A percentile compares a stretch with the other conserved stretches of the same genome.
phyloP scores from a whole-genome alignment of 2,113 vertebrate genomes.

The Illadopsis cleaveri region DNA sequence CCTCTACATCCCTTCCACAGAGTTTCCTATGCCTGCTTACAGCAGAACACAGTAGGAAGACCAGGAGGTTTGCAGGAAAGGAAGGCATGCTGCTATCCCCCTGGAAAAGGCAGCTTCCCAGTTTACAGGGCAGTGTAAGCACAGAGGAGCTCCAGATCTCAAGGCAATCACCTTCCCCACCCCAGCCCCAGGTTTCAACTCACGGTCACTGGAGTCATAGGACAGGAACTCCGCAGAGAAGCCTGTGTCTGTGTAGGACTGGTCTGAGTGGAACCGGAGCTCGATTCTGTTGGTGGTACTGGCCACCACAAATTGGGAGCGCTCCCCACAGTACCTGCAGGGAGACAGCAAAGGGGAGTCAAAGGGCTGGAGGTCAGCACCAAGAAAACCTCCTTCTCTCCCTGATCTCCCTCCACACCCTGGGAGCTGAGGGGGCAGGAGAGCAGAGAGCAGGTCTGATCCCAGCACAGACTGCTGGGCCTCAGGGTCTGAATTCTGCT shows the following conservation, averaged over 20 bases:
- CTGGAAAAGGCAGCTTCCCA: neutral
- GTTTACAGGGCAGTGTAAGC: neutral
- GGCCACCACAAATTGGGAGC: constrained; percentile 63
- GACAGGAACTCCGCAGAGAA: constrained; percentile 82
- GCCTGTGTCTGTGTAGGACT: constrained; percentile 84
- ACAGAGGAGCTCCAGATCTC: neutral
- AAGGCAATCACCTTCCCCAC: too few relatives aligned
- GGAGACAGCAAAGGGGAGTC: neutral
- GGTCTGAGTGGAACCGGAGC: constrained; percentile 82
- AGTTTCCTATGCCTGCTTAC: neutral
- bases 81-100: accelerated
- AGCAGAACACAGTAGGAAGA: neutral
- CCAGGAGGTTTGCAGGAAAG: neutral
- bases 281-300: constrained; percentile 75
- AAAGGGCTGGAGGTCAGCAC: neutral
- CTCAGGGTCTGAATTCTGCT: neutral
- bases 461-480: neutral
- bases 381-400: neutral
- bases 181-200: constrained; percentile 39
- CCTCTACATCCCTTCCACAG: accelerated
- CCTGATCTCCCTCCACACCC: neutral
- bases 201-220: constrained; percentile 83
- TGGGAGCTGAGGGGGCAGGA: neutral
- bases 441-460: neutral
- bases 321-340: constrained; percentile 83